phyloP scores from a whole-genome alignment of 2,888 invertebrate species.

The Amphipoea oculea region DNA sequence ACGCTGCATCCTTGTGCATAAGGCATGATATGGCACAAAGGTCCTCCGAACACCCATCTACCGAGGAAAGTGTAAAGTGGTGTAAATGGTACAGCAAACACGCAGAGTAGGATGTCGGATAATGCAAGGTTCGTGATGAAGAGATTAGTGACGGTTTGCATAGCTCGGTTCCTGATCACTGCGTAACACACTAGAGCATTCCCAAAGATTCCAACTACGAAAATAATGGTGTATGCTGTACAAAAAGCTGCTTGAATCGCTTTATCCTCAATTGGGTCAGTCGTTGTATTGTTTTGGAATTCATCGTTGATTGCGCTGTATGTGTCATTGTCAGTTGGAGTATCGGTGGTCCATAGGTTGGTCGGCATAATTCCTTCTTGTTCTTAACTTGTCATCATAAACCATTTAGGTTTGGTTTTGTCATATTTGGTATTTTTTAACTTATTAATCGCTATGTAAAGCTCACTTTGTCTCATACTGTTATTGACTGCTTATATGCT shows the following conservation, averaged over 20 bases:
- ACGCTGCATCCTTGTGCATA: slow-evolving; percentile 97
- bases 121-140: slow-evolving; percentile 97
- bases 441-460: slow-evolving; percentile 59
- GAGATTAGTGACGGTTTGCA: slow-evolving; percentile 98
- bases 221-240: slow-evolving; percentile 94
- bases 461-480: slow-evolving; percentile 74
- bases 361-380: slow-evolving; percentile 82
- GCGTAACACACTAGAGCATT: slow-evolving; percentile 97
- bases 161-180: slow-evolving; percentile 95
- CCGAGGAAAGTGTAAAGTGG: slow-evolving; percentile 96
- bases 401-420: slow-evolving; percentile 76
- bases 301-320: slow-evolving; percentile 68
- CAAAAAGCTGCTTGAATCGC: slow-evolving; percentile 94
- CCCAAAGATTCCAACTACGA: slow-evolving; percentile 95
- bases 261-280: slow-evolving; percentile 92
- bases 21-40: slow-evolving; percentile 96
- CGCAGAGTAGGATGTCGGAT: slow-evolving; percentile 96
- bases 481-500: slow-evolving; percentile 48
- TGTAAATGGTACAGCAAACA: slow-evolving; percentile 97
- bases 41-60: slow-evolving; percentile 96
- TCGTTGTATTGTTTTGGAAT: slow-evolving; percentile 71
- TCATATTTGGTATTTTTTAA: slow-evolving; percentile 75
- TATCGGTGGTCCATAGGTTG: slow-evolving; percentile 80
- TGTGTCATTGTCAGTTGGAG: slow-evolving; percentile 75
- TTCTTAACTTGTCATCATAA: slow-evolving; percentile 85